These are phyloP conservation scores for Volucella inflata DNA, from an alignment of 2,888 invertebrate species.

Conservation along the genomic window DNA sequence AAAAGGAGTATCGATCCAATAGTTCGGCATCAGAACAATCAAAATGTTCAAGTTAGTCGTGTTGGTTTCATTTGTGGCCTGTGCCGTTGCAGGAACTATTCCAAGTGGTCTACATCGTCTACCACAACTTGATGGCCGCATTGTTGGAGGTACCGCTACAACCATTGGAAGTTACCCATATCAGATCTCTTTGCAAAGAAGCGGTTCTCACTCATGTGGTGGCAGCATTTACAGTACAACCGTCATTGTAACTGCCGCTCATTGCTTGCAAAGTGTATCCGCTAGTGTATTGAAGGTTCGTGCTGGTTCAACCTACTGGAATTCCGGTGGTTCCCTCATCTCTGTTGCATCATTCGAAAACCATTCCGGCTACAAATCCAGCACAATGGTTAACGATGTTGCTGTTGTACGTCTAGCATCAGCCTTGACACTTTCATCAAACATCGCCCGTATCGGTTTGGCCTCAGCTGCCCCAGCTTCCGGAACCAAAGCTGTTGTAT, in stretches of 20 bases:
- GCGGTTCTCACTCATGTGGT: conserved; percentile 36
- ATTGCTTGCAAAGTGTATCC: conserved; percentile 79
- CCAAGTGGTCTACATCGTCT: conserved; percentile 77
- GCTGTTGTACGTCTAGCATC: conserved; percentile 85
- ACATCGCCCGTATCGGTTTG: conserved; percentile 82
- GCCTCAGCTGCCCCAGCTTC: conserved; percentile 76
- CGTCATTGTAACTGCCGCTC: conserved; percentile 57
- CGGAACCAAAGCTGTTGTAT: conserved; percentile 78
- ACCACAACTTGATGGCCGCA: conserved; percentile 77
- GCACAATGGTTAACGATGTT: conserved; percentile 85
- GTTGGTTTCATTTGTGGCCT: conserved; percentile 76
- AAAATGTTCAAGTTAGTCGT: conserved; percentile 78
- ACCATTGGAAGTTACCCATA: conserved; percentile 58
- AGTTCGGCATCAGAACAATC: conserved; percentile 5
- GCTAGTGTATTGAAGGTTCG: conserved; percentile 79
- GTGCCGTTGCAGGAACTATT: conserved; percentile 77
- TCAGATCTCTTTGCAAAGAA: conserved; percentile 64
- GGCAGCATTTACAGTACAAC: conserved; percentile 24
- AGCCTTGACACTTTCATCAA: conserved; percentile 83
- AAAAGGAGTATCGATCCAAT: background rate
- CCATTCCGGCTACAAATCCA: conserved; percentile 77
- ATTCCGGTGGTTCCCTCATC: conserved; percentile 75
- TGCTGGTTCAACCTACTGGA: conserved; percentile 78
- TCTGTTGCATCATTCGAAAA: conserved; percentile 75
- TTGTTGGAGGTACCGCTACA: conserved; percentile 73